Evolutionary conservation across 2,113 vertebrate species (phyloP).

Genomic region (Eurystomus gularis): DNA sequence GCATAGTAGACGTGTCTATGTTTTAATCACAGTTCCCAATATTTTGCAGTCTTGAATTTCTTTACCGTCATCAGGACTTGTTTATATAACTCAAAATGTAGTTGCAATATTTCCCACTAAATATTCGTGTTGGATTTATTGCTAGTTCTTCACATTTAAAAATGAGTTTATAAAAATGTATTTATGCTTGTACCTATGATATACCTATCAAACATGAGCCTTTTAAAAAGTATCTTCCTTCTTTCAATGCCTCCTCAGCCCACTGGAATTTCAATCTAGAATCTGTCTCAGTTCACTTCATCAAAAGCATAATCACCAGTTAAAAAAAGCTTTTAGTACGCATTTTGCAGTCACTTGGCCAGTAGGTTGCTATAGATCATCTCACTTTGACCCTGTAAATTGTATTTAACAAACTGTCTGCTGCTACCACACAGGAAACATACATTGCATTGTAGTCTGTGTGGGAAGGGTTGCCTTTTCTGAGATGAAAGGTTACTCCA

Average conservation of each 20-base stretch:
- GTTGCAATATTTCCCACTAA: neutral
- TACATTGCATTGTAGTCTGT: neutral
- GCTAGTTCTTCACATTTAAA: neutral
- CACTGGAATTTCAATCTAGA: neutral
- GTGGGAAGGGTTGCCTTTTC: neutral
- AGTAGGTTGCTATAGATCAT: neutral
- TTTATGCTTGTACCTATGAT: neutral
- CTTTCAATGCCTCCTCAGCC: neutral
- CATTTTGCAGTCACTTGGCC: neutral
- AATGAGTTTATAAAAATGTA: neutral
- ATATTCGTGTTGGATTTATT: neutral
- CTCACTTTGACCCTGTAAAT: neutral
- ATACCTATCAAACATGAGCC: neutral
- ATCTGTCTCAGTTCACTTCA: neutral
- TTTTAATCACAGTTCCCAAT: neutral
- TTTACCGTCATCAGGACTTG: neutral
- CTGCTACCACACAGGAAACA: neutral
- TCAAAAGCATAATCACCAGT: neutral
- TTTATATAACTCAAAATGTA: neutral
- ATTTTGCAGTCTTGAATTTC: neutral
- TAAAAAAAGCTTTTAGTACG: neutral
- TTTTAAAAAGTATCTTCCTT: neutral
- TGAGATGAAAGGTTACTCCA: neutral
- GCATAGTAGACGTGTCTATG: neutral
- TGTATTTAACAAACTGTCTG: neutral